phyloP scores from a whole-genome alignment of 2,888 invertebrate genomes.

The Gnatocerus cornutus region DNA sequence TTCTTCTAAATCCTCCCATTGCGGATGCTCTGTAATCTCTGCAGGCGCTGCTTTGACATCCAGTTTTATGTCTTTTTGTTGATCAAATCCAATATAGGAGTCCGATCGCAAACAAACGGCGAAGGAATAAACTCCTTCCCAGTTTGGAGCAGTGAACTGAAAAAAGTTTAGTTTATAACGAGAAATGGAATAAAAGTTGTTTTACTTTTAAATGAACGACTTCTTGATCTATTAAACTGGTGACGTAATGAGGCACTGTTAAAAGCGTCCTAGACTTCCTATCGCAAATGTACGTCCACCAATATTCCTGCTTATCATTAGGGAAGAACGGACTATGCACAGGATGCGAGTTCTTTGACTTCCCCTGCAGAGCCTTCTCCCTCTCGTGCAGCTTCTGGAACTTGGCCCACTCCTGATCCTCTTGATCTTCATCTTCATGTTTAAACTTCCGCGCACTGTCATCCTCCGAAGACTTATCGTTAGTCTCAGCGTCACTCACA shows the following conservation, averaged over 20 bases:
- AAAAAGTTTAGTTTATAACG: conserved; percentile 40
- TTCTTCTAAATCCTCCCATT: conserved; percentile 97
- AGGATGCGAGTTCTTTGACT: conserved; percentile 94
- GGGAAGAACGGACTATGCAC: conserved; percentile 98
- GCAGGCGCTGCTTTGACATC: conserved; percentile 97
- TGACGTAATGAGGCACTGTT: conserved; percentile 94
- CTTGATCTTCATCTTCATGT: conserved; percentile 72
- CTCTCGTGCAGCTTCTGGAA: conserved; percentile 91
- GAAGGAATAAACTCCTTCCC: conserved; percentile 94
- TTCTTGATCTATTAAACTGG: conserved; percentile 90
- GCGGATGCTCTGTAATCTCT: conserved; percentile 92
- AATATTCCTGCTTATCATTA: conserved; percentile 97
- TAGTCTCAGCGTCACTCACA: conserved; percentile 71
- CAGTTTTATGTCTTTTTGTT: conserved; percentile 94
- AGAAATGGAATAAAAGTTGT: background rate
- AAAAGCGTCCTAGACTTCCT: conserved; percentile 92
- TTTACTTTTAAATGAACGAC: conserved; percentile 89
- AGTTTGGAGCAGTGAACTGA: conserved; percentile 93
- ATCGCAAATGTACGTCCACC: conserved; percentile 99
- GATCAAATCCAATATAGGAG: conserved; percentile 98
- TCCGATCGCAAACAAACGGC: conserved; percentile 96
- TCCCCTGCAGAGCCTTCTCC: conserved; percentile 91
- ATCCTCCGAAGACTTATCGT: conserved; percentile 69
- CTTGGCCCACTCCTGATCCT: conserved; percentile 90
- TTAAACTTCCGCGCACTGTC: conserved; percentile 62